Evolutionary conservation across 2,113 vertebrate genomes (phyloP).

Genomic region (Phalacrocorax aristotelis): DNA sequence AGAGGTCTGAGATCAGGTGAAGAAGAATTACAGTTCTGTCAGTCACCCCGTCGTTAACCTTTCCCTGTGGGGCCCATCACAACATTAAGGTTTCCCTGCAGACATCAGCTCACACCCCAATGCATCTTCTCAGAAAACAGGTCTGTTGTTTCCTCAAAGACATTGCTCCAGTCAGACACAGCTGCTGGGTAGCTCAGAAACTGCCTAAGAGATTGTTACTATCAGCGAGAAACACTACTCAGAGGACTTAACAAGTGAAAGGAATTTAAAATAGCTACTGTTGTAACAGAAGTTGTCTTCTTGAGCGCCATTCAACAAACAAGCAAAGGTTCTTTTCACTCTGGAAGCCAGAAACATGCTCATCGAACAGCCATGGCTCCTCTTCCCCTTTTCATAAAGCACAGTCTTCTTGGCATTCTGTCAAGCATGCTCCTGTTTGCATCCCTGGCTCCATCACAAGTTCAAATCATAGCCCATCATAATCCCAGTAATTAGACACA

Average conservation of each 20-base stretch:
- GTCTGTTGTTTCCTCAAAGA: neutral
- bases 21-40: neutral
- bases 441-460: slow-evolving; percentile 59
- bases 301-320: neutral
- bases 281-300: neutral
- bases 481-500: slow-evolving; percentile 60
- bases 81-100: neutral
- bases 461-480: slow-evolving; percentile 62
- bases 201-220: neutral
- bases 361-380: neutral
- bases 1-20: neutral
- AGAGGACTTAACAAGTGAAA: neutral
- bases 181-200: neutral
- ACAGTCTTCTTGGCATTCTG: slow-evolving; percentile 38
- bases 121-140: neutral
- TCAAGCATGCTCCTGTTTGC: slow-evolving; percentile 50
- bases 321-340: slow-evolving; percentile 5
- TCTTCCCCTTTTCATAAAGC: slow-evolving; percentile 9
- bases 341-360: neutral
- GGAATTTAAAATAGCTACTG: neutral
- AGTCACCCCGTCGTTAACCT: neutral
- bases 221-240: neutral
- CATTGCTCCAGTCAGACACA: neutral
- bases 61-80: neutral
- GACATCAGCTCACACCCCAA: neutral